These are phyloP conservation scores for Podarcis raffonei DNA, from an alignment of 2,113 vertebrate genomes.

Conservation along the genomic window DNA sequence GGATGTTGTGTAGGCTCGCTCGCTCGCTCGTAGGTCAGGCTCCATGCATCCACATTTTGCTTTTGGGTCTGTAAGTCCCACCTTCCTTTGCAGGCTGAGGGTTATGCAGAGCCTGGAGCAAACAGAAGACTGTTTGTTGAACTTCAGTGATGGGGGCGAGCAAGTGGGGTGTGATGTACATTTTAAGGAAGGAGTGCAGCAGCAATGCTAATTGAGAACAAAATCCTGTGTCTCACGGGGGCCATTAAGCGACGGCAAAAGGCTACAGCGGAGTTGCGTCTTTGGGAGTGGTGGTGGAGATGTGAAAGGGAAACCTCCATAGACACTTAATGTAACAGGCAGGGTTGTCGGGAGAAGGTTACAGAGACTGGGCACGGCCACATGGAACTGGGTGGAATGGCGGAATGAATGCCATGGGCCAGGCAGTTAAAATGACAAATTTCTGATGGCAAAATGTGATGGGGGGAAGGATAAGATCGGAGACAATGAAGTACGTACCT, in stretches of 20 bases:
- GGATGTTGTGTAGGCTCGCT: not conserved
- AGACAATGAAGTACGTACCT: not conserved
- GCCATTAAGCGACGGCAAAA: not conserved
- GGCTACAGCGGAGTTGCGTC: not conserved
- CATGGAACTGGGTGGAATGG: not conserved
- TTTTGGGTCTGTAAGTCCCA: not conserved
- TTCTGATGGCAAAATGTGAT: not conserved
- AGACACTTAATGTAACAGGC: not conserved
- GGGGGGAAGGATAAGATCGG: not conserved
- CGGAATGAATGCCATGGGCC: not conserved
- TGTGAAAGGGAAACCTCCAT: not conserved
- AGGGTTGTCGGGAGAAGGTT: not conserved
- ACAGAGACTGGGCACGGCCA: not conserved
- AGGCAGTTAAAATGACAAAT: not conserved
- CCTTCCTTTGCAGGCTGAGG: not conserved
- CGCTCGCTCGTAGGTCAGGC: not conserved
- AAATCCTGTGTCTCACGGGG: not conserved
- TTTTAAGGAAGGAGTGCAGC: not conserved
- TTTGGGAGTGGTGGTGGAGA: not conserved
- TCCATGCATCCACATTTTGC: not conserved
- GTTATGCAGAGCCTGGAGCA: not conserved
- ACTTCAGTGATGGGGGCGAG: not conserved
- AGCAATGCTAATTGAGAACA: not conserved
- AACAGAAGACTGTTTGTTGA: not conserved
- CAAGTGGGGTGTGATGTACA: not conserved